Conservation (phyloP, 2,797 vertebrate genomes). For the Garrulus glandarius region DNA sequence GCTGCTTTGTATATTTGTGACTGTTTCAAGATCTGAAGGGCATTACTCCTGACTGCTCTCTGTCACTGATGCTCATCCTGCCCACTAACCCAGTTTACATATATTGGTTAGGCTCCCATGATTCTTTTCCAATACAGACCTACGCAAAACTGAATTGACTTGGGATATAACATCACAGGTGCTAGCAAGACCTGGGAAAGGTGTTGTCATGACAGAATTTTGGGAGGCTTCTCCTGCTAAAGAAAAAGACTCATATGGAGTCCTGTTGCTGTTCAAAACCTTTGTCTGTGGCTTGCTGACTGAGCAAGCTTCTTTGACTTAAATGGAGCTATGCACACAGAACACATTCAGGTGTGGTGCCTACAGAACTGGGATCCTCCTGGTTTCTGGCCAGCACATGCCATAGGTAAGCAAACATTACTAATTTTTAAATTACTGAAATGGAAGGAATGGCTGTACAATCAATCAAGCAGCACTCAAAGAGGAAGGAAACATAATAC, state of each 20-base stretch:
- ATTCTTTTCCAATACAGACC: not conserved
- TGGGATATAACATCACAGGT: not conserved
- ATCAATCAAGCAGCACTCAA: not conserved
- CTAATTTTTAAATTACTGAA: not conserved
- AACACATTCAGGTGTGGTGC: not conserved
- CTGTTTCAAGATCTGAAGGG: not conserved
- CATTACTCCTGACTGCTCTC: not conserved
- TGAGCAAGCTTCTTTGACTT: not conserved
- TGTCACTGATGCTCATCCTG: not conserved
- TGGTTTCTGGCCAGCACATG: not conserved
- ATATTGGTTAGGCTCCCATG: not conserved
- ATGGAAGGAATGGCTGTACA: not conserved
- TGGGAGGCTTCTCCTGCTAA: not conserved
- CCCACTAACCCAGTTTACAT: not conserved
- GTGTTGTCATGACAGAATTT: not conserved
- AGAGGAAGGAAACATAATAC: not conserved
- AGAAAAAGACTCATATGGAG: not conserved
- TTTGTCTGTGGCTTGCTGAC: not conserved
- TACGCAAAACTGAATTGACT: not conserved
- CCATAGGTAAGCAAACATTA: not conserved
- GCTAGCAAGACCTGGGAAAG: fast-evolving
- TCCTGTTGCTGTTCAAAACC: not conserved
- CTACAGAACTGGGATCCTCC: not conserved
- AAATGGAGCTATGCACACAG: not conserved
- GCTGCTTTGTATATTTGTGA: not conserved